Evolutionary conservation across 37 sponge, comb jelly and placozoan genomes (phyloP).

Genomic region (Spongilla lacustris): DNA sequence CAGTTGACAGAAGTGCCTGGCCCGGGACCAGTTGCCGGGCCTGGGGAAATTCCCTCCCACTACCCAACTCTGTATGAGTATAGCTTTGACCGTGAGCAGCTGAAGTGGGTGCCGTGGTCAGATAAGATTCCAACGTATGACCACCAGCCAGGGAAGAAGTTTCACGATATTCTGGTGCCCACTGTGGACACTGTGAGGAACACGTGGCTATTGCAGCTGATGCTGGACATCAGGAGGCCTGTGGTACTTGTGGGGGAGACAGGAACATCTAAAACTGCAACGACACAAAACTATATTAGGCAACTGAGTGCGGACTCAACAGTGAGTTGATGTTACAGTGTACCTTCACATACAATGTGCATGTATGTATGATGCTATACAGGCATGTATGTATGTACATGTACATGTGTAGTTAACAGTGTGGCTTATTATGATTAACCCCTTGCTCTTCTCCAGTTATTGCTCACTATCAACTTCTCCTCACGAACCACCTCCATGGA

Average conservation of each 20-base stretch:
- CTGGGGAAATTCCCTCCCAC: slow-evolving; percentile 87
- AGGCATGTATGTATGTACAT: not conserved
- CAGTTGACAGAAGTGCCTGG: slow-evolving; percentile 66
- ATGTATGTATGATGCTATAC: not conserved
- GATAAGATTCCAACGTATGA: slow-evolving; percentile 90
- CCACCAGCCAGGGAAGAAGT: slow-evolving; percentile 81
- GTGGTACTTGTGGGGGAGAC: slow-evolving; percentile 98
- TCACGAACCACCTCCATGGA: slow-evolving; percentile 98
- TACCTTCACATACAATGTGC: not conserved
- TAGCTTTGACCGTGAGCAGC: slow-evolving; percentile 69
- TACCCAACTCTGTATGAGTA: slow-evolving; percentile 94
- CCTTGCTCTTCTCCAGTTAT: slow-evolving; percentile 38
- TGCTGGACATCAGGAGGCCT: slow-evolving; percentile 85
- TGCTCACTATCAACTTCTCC: slow-evolving; percentile 98
- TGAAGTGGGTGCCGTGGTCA: slow-evolving; percentile 92
- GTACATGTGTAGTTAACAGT: not conserved
- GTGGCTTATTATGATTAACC: too few species aligned
- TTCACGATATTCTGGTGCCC: slow-evolving; percentile 96
- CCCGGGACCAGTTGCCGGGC: slow-evolving; percentile 68
- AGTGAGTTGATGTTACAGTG: slow-evolving; percentile 43
- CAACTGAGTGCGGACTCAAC: slow-evolving; percentile 79
- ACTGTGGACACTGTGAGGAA: slow-evolving; percentile 97
- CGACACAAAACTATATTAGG: slow-evolving; percentile 89
- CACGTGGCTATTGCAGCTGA: slow-evolving; percentile 96
- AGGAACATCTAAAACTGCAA: slow-evolving; percentile 98